These are phyloP conservation scores for Thunnus albacares DNA, from an alignment of 2,797 vertebrate genomes.

Conservation along the genomic window DNA sequence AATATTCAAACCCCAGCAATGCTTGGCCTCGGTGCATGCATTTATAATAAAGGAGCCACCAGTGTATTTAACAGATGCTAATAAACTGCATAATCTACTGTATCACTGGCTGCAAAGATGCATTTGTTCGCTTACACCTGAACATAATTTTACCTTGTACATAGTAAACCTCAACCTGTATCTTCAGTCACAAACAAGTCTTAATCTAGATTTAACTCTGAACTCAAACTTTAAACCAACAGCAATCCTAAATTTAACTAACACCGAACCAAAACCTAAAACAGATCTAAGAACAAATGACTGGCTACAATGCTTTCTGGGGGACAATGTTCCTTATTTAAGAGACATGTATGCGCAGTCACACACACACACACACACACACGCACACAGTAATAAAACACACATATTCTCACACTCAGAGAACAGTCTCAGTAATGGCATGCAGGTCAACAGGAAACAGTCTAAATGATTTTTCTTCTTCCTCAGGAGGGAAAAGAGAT, in stretches of 20 bases:
- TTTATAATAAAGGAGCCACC: constrained; percentile 1
- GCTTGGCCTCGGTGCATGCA: not conserved
- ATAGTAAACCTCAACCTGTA: not conserved
- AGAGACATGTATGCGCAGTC: not conserved
- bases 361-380: not conserved
- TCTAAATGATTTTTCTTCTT: constrained; percentile 67
- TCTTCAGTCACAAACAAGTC: not conserved
- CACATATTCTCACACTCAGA: constrained; percentile 45
- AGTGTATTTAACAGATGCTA: not conserved
- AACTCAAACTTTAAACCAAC: constrained; percentile 1
- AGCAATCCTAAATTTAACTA: not conserved
- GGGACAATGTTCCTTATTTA: not conserved
- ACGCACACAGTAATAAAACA: constrained; percentile 15
- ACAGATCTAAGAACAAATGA: not conserved
- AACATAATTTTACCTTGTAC: not conserved
- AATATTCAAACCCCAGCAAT: not conserved
- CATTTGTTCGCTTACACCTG: not conserved
- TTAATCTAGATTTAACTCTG: not conserved
- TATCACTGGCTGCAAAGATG: not conserved
- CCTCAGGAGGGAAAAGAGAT: constrained; percentile 72
- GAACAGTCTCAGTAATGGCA: constrained; percentile 45
- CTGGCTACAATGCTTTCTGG: not conserved
- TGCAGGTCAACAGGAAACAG: constrained; percentile 72
- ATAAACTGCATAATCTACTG: not conserved
- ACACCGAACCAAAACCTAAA: constrained; percentile 1